Base-by-base conservation (phyloP, 2,113 vertebrate species). In the Ceyx cyanopectus region DNA sequence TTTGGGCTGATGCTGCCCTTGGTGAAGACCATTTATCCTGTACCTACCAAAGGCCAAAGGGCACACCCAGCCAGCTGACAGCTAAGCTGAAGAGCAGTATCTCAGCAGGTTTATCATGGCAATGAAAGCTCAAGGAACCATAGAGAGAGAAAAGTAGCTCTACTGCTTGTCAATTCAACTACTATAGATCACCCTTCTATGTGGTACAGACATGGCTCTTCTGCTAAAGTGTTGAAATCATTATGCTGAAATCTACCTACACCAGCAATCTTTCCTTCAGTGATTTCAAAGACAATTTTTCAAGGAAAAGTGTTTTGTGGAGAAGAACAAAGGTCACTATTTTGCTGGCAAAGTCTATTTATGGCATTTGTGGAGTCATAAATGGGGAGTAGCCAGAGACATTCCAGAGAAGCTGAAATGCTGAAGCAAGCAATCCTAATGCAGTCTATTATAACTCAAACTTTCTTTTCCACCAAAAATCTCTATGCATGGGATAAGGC, bases 91-190 rank as follows among this genome's bases (percentile, higher is more conserved):
- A 51, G 43, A 51, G 50, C 75, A 75, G 27, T 48, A 37, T 67
- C 73, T 81, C 46, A 63, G 69, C 53, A 57, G 62, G 32, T 56
- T 66, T 69, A 82, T 73, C 56, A 66, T 3, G 65, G 85, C 58
- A 93, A 27, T 34, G 20, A 45, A 66, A 14, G 46, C 34, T 82
- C 69, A 82, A 85, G 32, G 41, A 92, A 54, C 81, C 63, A 23
- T 9, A 46, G 26, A 48, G 48, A 75, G 11, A 79, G 46, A 91
- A 94, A 84, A 95, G 73, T 24, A 79, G 43, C 30, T 81, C 80
- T 77, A 89, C 41, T 63, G 67, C 87, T 77, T 77, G 67, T 70
- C 90, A 85, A 60, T 56, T 82, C 17, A 91, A 62, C 56, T 87
- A 50, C 84, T 79, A 32, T 1, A 61, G 81, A 48, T 75, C 77